These are phyloP conservation scores for Narcine bancroftii DNA, from an alignment of 2,113 vertebrate species.

Conservation along the genomic window DNA sequence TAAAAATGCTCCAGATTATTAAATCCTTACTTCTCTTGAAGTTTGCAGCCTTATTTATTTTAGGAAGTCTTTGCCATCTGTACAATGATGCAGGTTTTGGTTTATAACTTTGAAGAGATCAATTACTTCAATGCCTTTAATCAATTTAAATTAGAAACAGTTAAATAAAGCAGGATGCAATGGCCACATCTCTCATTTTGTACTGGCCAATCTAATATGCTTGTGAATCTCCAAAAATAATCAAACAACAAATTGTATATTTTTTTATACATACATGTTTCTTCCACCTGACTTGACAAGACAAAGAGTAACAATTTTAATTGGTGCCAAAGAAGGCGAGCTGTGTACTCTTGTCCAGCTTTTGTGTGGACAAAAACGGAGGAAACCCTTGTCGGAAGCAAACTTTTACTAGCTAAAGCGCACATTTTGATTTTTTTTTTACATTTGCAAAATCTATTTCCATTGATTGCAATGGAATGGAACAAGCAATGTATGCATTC, in stretches of 20 bases:
- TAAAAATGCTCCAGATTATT: no score
- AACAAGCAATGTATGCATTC: slow-evolving; percentile 41
- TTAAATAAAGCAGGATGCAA: background rate
- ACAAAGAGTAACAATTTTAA: background rate
- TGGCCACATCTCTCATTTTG: background rate
- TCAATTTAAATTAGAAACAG: background rate
- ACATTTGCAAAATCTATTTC: slow-evolving; percentile 63
- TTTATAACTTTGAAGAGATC: slow-evolving; percentile 7
- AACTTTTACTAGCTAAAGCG: background rate
- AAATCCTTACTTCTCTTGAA: background rate
- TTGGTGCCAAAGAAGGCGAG: background rate
- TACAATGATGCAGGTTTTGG: background rate
- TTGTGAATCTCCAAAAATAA: background rate
- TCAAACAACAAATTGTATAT: background rate
- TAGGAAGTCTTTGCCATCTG: background rate
- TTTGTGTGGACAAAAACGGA: background rate
- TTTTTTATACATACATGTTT: background rate
- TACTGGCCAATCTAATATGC: background rate
- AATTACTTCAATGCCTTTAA: background rate
- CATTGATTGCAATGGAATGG: slow-evolving; percentile 64
- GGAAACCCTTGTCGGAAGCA: background rate
- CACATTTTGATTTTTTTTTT: slow-evolving; percentile 49
- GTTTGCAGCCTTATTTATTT: background rate
- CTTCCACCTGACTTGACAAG: background rate
- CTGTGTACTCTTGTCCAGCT: background rate